Base-by-base conservation (phyloP, 2,113 vertebrate species). In the Odocoileus hemionus region DNA sequence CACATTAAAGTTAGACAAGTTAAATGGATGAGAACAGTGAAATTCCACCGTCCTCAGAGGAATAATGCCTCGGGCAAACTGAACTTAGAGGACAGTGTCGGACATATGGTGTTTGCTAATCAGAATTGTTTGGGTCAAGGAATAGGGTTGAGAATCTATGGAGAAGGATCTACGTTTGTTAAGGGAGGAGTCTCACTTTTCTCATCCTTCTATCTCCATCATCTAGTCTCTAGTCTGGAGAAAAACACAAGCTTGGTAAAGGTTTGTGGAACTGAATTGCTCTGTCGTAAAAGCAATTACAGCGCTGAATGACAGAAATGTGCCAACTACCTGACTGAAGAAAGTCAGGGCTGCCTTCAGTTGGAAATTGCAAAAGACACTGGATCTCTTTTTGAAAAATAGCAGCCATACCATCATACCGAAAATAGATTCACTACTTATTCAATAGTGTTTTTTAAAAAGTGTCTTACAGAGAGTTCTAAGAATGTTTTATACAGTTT, bases 341-440 rank as follows among this genome's bases (percentile, higher is more conserved):
- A 91, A 64, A 86, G 82, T 89, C 89, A 94, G 60, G 28, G 84
- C 95, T 91, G 61, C 85, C 60, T 97, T 96, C 88, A 86, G 39
- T 13, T 78, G 80, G 78, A 97, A 98, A 97, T 94, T 91, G 76
- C 83, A 91, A 83, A 94, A 96, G 91, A 94, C 45, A 64, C 1
- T 58, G 50, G 45, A 86, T 94, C 78, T 96, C 50, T 61, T 93
- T 89, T 88, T 26, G 28, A 57, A 15, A 97, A 96, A 89, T 93
- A 90, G 89, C n/a, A 91, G 67, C 94, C 78, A 89, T n/a, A 94
- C 79, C 58, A 96, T 91, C 57, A 60, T 58, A 57, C 88, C 87
- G 95, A 97, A 98, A 96, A 93, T 94, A 98, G 82, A 96, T 58
- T 91, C 70, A 91, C 52, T n/a, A 93, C 28, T 55, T 94, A 95